These are phyloP conservation scores for Neodiprion fabricii DNA, from an alignment of 1,140 invertebrate genomes.

Conservation along the genomic window DNA sequence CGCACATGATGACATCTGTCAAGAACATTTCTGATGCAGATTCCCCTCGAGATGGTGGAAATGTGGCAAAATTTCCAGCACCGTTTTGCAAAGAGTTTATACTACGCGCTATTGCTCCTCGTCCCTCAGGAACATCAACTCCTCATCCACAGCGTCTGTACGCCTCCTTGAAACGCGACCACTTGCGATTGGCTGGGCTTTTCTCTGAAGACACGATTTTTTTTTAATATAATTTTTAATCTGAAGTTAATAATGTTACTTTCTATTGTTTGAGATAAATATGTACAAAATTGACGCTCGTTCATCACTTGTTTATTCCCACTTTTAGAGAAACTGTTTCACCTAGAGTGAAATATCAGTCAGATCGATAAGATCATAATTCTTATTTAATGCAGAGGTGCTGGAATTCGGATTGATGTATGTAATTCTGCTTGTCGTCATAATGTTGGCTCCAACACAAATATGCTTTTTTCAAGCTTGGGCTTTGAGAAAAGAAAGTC, in stretches of 20 bases:
- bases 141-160: conserved; percentile 72
- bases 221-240: conserved; percentile 48
- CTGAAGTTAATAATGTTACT: too few species aligned
- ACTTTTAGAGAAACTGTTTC: background rate
- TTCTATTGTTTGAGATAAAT: too few species aligned
- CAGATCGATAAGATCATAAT: background rate
- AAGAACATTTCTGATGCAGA: conserved; percentile 34
- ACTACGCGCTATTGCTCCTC: conserved; percentile 65
- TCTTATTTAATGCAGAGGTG: background rate
- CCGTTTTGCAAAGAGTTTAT: conserved; percentile 73
- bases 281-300: background rate
- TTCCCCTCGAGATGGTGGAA: conserved; percentile 32
- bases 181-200: conserved; percentile 73
- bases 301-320: background rate
- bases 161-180: conserved; percentile 67
- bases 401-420: too few species aligned
- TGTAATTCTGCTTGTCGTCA: background rate
- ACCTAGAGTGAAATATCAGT: too few species aligned
- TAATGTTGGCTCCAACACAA: conserved; percentile 49
- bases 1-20: conserved; percentile 47
- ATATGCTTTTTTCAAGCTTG: conserved; percentile 70
- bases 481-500: conserved; percentile 67
- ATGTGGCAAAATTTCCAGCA: conserved; percentile 60
- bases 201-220: conserved; percentile 77
- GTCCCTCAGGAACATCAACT: conserved; percentile 69